phyloP scores from a whole-genome alignment of 2,797 vertebrate species.

The Stomatorhinus walkeri region DNA sequence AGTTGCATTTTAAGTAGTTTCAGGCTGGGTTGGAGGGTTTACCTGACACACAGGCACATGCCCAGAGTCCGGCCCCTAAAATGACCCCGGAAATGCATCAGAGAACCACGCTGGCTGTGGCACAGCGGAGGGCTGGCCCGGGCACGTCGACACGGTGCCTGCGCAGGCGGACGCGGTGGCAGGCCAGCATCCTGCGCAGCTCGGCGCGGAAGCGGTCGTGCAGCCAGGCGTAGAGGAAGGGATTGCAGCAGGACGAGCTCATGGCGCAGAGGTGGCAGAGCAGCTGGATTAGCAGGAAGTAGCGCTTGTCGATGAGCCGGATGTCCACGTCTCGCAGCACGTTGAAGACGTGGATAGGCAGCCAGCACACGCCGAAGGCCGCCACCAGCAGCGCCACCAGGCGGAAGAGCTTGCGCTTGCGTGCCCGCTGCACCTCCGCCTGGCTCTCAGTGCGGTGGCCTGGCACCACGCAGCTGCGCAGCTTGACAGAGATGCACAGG shows the following conservation, averaged over 20 bases:
- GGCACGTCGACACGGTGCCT: slow-evolving; percentile 51
- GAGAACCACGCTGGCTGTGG: slow-evolving; percentile 43
- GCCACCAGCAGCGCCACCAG: slow-evolving; percentile 74
- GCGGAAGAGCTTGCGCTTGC: slow-evolving; percentile 77
- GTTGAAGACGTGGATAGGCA: slow-evolving; percentile 82
- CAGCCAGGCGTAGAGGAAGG: slow-evolving; percentile 80
- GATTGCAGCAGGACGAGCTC: slow-evolving; percentile 80
- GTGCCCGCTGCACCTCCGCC: slow-evolving; percentile 62
- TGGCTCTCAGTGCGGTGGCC: slow-evolving; percentile 74
- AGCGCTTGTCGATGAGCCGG: slow-evolving; percentile 71
- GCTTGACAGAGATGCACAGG: slow-evolving; percentile 75
- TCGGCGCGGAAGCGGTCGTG: slow-evolving; percentile 74
- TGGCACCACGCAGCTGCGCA: slow-evolving; percentile 72
- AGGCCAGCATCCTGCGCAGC: slow-evolving; percentile 71
- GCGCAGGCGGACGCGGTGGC: slow-evolving; percentile 51
- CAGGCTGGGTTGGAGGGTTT: background rate
- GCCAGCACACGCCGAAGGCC: slow-evolving; percentile 76
- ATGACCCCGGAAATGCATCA: slow-evolving; percentile 30
- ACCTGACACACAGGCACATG: background rate
- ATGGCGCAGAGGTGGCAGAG: slow-evolving; percentile 80
- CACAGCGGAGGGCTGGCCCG: slow-evolving; percentile 46
- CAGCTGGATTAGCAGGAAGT: slow-evolving; percentile 78
- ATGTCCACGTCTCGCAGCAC: slow-evolving; percentile 78
- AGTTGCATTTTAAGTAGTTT: background rate
- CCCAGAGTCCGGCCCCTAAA: background rate